Evolutionary conservation across 2,888 invertebrate species (phyloP).

Genomic region (Lepidonotus clava): DNA sequence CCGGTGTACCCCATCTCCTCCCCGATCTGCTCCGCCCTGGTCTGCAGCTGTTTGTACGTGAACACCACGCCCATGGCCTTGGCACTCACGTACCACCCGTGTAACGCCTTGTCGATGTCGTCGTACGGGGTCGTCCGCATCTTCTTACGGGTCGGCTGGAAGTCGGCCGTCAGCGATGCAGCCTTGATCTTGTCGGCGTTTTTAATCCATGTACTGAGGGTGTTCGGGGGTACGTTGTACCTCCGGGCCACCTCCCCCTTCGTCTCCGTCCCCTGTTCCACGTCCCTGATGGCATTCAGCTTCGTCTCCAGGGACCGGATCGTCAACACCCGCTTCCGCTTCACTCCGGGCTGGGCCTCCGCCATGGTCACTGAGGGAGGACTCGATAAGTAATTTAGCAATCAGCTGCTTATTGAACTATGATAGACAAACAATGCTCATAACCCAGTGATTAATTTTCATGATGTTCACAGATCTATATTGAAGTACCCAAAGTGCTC

Average conservation of each 20-base stretch:
- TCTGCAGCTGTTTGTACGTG: constrained; percentile 18
- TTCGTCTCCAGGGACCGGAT: constrained; percentile 34
- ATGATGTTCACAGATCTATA: too few species aligned
- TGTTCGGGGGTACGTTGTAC: constrained; percentile 33
- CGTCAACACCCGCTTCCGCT: constrained; percentile 34
- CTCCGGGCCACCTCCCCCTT: constrained; percentile 29
- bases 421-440: too few species aligned
- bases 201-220: constrained; percentile 49
- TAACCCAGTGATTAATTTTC: too few species aligned
- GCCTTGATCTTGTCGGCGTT: constrained; percentile 48
- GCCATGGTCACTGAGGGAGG: too few species aligned
- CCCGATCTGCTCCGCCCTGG: constrained; percentile 27
- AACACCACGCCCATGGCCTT: constrained; percentile 29
- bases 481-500: too few species aligned
- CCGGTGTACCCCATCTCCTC: constrained; percentile 43
- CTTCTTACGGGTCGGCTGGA: constrained; percentile 15
- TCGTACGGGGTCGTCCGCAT: constrained; percentile 32
- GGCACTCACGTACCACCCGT: constrained; percentile 39
- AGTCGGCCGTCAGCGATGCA: constrained; percentile 6
- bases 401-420: too few species aligned
- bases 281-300: constrained; percentile 27
- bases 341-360: not conserved
- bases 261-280: not conserved
- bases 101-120: constrained; percentile 28
- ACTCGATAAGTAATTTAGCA: too few species aligned